These are phyloP conservation scores for Himalopsyche kuldschensis DNA, from an alignment of 2,888 invertebrate species.

Conservation along the genomic window DNA sequence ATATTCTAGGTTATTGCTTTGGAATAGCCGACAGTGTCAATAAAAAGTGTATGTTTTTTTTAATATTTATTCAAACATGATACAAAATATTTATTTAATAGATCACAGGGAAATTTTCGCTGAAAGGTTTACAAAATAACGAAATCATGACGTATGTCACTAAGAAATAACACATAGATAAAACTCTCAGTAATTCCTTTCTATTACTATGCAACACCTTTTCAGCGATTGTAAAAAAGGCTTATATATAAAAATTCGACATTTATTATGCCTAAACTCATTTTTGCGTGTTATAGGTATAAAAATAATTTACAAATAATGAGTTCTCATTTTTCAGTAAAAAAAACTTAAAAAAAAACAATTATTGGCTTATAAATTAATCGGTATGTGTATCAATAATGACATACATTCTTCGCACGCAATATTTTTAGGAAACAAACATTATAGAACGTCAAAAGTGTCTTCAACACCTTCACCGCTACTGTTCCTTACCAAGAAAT, in stretches of 20 bases:
- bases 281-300: neutral
- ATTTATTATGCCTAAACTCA: neutral
- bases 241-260: neutral
- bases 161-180: too few species aligned
- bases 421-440: neutral
- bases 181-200: too few species aligned
- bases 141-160: neutral
- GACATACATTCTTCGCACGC: neutral
- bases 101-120: slow-evolving; percentile 5
- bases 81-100: slow-evolving; percentile 10
- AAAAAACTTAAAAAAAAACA: neutral
- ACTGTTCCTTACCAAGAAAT: neutral
- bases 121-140: neutral
- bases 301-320: neutral
- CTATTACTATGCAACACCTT: neutral
- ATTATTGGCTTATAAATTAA: neutral
- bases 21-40: too few species aligned
- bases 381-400: neutral
- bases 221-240: neutral
- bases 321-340: neutral
- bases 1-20: too few species aligned
- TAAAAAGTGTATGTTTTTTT: neutral
- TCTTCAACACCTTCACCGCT: neutral
- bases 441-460: neutral
- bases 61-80: slow-evolving; percentile 7